Conservation (phyloP, 1,140 invertebrate genomes). For the Antheraea mylitta region DNA sequence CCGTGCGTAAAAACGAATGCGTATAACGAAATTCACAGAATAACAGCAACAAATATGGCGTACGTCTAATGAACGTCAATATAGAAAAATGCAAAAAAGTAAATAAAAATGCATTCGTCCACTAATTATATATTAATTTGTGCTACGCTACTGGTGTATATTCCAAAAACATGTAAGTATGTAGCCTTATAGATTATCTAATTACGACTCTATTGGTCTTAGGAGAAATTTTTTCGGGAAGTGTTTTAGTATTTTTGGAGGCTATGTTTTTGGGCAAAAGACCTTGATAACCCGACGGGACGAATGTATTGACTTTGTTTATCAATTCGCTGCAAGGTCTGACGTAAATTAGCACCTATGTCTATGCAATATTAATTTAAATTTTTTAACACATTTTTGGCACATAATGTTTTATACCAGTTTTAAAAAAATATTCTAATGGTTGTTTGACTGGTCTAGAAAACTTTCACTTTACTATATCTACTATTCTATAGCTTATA, state of each 20-base stretch:
- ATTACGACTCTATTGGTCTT: background rate
- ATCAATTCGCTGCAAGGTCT: conserved; percentile 26
- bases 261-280: conserved; percentile 24
- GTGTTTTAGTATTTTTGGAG: conserved; percentile 18
- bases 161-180: conserved; percentile 55
- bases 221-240: background rate
- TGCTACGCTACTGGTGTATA: conserved; percentile 40
- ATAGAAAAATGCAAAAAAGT: conserved; percentile 57
- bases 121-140: conserved; percentile 45
- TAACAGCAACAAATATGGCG: conserved; percentile 61
- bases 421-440: background rate
- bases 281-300: conserved; percentile 41
- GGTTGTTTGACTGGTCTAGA: background rate
- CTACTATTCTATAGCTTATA: background rate
- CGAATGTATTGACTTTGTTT: conserved; percentile 26
- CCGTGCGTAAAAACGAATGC: too few species aligned
- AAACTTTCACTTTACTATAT: background rate
- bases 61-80: conserved; percentile 54
- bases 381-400: background rate
- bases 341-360: conserved; percentile 9
- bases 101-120: conserved; percentile 67
- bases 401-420: background rate
- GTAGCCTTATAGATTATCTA: background rate
- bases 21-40: background rate
- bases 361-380: conserved; percentile 7